These are phyloP conservation scores for Martes martes DNA, from an alignment of 2,113 vertebrate genomes.

Conservation along the genomic window DNA sequence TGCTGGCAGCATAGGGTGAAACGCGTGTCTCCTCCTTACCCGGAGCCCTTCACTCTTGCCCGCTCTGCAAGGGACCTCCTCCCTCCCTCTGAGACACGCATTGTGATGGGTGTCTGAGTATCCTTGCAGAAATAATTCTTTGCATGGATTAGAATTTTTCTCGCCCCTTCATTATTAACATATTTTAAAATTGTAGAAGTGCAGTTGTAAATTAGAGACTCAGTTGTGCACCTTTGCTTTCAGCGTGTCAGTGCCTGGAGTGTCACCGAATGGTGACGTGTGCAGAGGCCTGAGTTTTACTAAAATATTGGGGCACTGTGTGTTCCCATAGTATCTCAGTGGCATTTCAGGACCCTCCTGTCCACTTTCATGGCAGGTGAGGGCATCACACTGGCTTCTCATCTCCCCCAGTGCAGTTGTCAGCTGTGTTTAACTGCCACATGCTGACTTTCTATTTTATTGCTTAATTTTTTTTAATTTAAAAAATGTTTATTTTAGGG, in stretches of 20 bases:
- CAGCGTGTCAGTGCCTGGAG: rapidly evolving
- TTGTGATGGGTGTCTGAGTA: not conserved
- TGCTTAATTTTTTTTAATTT: not conserved
- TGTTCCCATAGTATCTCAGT: rapidly evolving
- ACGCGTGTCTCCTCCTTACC: not conserved
- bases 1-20: rapidly evolving
- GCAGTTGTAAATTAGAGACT: no score
- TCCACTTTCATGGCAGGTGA: rapidly evolving
- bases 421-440: no score
- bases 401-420: rapidly evolving
- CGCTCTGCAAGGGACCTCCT: no score
- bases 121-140: not conserved
- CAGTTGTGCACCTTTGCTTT: not conserved
- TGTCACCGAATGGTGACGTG: rapidly evolving
- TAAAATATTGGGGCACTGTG: rapidly evolving
- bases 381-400: rapidly evolving
- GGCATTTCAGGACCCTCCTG: not conserved
- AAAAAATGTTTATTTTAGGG: not conserved
- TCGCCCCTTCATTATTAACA: not conserved
- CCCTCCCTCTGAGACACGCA: not conserved
- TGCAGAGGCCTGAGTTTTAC: not conserved
- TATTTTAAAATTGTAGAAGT: not conserved
- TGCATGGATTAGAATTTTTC: not conserved
- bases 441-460: not conserved
- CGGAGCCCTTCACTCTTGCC: not conserved